Base-by-base conservation (phyloP, 2,888 invertebrate genomes). In the Lepidochrysops patricia region DNA sequence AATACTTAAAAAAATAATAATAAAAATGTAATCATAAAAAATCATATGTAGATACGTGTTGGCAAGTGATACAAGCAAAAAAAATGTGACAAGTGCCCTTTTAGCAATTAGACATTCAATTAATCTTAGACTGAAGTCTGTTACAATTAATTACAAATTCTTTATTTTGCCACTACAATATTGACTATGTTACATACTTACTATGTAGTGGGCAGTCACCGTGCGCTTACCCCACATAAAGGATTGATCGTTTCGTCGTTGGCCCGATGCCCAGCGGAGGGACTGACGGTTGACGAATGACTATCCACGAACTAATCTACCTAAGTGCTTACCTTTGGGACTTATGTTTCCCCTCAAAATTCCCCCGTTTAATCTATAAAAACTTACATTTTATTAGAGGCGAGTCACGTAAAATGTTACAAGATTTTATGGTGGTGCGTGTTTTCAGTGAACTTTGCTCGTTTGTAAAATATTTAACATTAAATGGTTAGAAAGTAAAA, bases 191-290 rank as follows among this genome's bases (percentile, higher is more conserved):
- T 12, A 29, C 29, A 29, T 29, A 29, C 7, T 5, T 7, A 29
- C 7, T 29, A 34, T 34, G n/a, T 1, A 34, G n/a, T 34, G n/a
- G 7, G 7, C 7, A 34, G n/a, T 12, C 34, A 34, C 58, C 63
- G 23, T 37, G 34, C 64, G 64, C 60, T 66, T 62, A 62, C 66
- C 63, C 65, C 62, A 65, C 65, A 63, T 67, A 34, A 50, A 50
- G 35, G 50, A 57, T 57, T 34, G 26, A 57, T 37, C 50, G 15
- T 32, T 54, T 29, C 29, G 32, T 19, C 29, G 43, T 61, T 63
- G 63, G 63, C 63, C 56, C 56, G 60, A 61, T 63, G 61, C 63
- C 63, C 60, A 54, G 54, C 27, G 35, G 60, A 57, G 60, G 60
- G 62, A 58, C 49, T 62, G 63, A 60, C 62, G 61, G 52, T 43